Evolutionary conservation across 2,797 vertebrate genomes (phyloP).

Genomic region (Dermochelys coriacea): DNA sequence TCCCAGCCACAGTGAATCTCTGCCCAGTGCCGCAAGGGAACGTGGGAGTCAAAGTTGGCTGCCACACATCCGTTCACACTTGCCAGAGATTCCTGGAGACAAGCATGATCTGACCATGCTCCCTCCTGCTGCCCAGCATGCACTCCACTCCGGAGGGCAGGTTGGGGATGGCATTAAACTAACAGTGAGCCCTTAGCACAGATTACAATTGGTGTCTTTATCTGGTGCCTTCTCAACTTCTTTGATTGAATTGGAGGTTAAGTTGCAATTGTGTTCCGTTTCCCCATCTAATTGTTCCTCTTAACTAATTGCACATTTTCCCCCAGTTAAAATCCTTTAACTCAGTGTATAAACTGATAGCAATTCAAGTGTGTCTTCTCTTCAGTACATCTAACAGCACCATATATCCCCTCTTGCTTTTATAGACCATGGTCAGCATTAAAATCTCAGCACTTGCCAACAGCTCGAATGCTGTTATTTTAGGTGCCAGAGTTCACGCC

Average conservation of each 20-base stretch:
- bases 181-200: neutral
- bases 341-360: neutral
- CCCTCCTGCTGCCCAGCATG: neutral
- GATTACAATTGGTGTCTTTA: neutral
- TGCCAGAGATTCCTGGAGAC: neutral
- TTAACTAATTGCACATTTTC: neutral
- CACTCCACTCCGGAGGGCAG: neutral
- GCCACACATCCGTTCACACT: neutral
- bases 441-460: neutral
- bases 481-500: neutral
- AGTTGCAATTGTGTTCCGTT: neutral
- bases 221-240: neutral
- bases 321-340: neutral
- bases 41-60: neutral
- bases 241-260: neutral
- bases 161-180: constrained; percentile 11
- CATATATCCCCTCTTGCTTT: neutral
- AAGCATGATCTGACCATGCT: neutral
- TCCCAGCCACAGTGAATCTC: neutral
- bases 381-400: neutral
- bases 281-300: constrained; percentile 7
- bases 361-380: constrained; percentile 3
- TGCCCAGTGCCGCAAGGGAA: neutral
- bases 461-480: neutral
- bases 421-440: neutral